Evolutionary conservation across 2,888 invertebrate species (phyloP).

Genomic region (Drosophila multiciliata): DNA sequence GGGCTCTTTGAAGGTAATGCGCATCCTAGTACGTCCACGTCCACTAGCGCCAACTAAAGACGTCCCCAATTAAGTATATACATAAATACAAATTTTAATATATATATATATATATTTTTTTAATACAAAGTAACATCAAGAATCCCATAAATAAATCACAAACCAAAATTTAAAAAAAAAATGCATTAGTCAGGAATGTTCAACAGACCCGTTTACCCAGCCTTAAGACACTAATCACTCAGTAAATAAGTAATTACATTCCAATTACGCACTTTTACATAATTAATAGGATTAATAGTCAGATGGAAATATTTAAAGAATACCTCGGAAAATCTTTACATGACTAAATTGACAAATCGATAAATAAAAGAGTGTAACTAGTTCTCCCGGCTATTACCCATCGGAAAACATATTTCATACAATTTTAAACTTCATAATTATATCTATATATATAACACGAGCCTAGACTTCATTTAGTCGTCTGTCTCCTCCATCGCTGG

Average conservation of each 20-base stretch:
- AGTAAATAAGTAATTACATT: background rate
- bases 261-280: background rate
- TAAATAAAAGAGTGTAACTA: background rate
- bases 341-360: background rate
- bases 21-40: constrained; percentile 62
- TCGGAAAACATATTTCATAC: background rate
- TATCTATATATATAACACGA: background rate
- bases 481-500: constrained; percentile 37
- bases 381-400: background rate
- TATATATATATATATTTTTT: background rate
- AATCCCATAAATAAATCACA: constrained; percentile 7
- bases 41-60: background rate
- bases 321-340: background rate
- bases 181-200: background rate
- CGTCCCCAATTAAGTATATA: background rate
- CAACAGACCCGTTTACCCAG: background rate
- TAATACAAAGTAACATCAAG: background rate
- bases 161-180: background rate
- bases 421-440: background rate
- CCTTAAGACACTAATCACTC: too few species aligned
- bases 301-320: background rate
- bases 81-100: background rate
- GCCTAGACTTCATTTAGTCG: constrained; percentile 55
- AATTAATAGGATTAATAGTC: background rate
- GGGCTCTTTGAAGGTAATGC: constrained; percentile 64